phyloP scores from a whole-genome alignment of 2,113 vertebrate species.

The Aspidoscelis tigris region DNA sequence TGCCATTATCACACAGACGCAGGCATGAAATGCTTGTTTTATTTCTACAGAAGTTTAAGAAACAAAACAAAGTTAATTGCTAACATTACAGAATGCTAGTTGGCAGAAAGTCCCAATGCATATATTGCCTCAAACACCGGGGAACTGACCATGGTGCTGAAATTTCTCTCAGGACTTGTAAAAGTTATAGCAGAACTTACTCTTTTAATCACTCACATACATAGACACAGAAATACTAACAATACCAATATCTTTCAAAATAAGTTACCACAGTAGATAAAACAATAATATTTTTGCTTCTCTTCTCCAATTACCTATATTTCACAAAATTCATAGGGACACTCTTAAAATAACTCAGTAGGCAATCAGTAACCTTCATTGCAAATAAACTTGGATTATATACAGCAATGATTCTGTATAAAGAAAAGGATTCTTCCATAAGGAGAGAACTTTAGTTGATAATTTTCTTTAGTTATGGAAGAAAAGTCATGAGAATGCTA shows the following conservation, averaged over 20 bases:
- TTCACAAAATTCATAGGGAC: not conserved
- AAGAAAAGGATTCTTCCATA: not conserved
- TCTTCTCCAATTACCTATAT: not conserved
- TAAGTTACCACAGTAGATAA: too few relatives aligned
- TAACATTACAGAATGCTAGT: not conserved
- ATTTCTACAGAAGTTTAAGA: not conserved
- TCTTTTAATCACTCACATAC: too few relatives aligned
- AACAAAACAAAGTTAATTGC: not conserved
- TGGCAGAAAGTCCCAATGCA: too few relatives aligned
- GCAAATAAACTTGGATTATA: not conserved
- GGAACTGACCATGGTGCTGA: slow-evolving; percentile 64
- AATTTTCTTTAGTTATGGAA: not conserved
- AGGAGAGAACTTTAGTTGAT: not conserved
- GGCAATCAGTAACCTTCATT: not conserved
- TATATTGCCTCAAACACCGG: not conserved
- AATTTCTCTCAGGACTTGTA: not conserved
- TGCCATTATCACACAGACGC: not conserved
- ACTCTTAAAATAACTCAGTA: not conserved
- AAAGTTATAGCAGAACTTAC: not conserved
- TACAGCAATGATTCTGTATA: not conserved
- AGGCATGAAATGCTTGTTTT: not conserved
- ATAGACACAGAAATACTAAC: too few relatives aligned
- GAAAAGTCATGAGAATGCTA: not conserved
- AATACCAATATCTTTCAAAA: too few relatives aligned
- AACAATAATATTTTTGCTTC: too few relatives aligned